These are phyloP conservation scores for Drosophila flavopinicola DNA, from an alignment of 2,888 invertebrate genomes.

Conservation along the genomic window DNA sequence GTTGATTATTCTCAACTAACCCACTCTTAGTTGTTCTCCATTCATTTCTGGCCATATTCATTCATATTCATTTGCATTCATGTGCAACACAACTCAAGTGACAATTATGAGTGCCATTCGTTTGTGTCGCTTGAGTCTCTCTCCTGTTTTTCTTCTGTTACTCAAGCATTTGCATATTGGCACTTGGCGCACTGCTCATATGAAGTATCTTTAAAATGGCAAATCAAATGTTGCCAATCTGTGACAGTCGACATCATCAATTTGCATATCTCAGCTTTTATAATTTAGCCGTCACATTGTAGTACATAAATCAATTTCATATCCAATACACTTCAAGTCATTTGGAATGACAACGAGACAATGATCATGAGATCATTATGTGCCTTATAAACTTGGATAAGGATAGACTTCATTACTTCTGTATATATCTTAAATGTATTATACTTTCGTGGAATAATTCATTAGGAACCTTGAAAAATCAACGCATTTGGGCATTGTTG, in stretches of 20 bases:
- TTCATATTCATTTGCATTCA: constrained; percentile 73
- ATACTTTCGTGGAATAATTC: neutral
- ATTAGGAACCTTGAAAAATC: neutral
- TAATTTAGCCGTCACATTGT: constrained; percentile 39
- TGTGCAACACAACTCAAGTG: constrained; percentile 52
- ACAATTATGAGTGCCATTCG: constrained; percentile 64
- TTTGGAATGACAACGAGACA: constrained; percentile 18
- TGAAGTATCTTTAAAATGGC: constrained; percentile 55
- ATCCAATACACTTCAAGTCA: constrained; percentile 37
- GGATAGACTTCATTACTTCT: neutral
- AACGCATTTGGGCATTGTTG: too few species aligned
- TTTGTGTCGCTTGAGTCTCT: constrained; percentile 40
- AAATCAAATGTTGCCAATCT: constrained; percentile 73
- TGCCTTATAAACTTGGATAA: constrained; percentile 4
- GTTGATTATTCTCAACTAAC: neutral
- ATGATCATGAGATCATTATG: constrained; percentile 35
- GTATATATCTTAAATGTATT: neutral
- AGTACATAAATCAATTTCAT: constrained; percentile 61
- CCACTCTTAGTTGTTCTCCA: constrained; percentile 1
- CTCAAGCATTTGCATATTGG: constrained; percentile 57
- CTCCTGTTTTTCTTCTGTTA: neutral
- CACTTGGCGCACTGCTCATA: constrained; percentile 53
- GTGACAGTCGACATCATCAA: constrained; percentile 53
- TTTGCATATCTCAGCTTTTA: constrained; percentile 66
- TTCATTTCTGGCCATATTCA: constrained; percentile 38